Base-by-base conservation (phyloP, 2,888 invertebrate species). In the Stenodera caucasica region DNA sequence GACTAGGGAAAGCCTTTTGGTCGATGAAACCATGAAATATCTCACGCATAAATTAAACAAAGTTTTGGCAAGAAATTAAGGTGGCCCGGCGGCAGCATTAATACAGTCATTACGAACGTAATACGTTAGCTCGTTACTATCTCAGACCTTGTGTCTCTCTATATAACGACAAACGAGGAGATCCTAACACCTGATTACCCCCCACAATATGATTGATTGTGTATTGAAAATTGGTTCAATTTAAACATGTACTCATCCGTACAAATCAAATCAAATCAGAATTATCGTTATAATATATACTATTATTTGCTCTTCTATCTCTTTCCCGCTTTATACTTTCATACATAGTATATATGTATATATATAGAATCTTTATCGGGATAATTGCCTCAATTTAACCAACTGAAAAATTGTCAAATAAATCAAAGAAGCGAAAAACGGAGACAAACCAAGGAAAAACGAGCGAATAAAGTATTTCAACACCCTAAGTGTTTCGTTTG, bases 41-140 rank as follows among this genome's bases (percentile, higher is more conserved):
- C 76, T 73, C 71, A 76, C 77, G 79, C 79, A 79, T 79, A 79
- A 78, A 79, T 79, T 79, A 78, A 69, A 67, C 72, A 71, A 78
- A 78, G 77, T 79, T 79, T 76, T 73, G 71, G 75, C 78, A 79
- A 79, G 79, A 79, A 79, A 78, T 78, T 77, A 78, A 74, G 69
- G 68, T 71, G 69, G 72, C 75, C 76, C 75, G 67, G 69, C 69
- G 74, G 75, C 67, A 66, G 68, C 76, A 77, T 77, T 77, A 77
- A 77, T 77, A 77, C 75, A 77, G 76, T 77, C 77, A 77, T 78
- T 78, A 77, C 72, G 71, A 69, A 66, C 66, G 72, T 73, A 74
- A 72, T 73, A 71, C 70, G 64, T 61, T 68, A 68, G 70, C 53
- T 58, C 57, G 57, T 53, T 52, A 55, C 59, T 58, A 62, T 67